Evolutionary conservation across 2,797 vertebrate genomes (phyloP), one percentile per base, ranked within the genome.

Genomic region (Hyperoplus immaculatus): DNA sequence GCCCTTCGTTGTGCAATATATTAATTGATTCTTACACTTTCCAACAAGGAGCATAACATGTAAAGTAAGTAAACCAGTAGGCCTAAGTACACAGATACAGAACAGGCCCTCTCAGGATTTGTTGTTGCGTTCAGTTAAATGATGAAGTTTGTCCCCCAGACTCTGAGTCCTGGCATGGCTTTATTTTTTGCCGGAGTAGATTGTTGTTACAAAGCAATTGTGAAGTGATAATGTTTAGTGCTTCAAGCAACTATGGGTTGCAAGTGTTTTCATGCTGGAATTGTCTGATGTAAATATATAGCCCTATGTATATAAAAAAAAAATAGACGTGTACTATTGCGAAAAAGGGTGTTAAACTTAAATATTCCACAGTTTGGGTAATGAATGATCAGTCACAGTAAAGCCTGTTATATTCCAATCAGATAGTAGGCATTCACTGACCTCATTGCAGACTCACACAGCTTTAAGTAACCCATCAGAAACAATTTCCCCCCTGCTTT

Each of bases 151-250:
- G 62, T 78, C 73, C 57, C 63, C n/a, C 50, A 63, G 82, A 70
- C 78, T 79, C 58, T 4, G 68, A 73, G 56, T 78, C 46, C 79
- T 77, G 77, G 59, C 29, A 58, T 56, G 18, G 50, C 49, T 59
- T 74, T 73, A 16, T 65, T 77, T 74, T 58, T 29, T 29, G 12
- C 67, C 72, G 47, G 65, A 83, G 46, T 55, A 60, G 58, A 81
- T 64, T 57, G 41, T 53, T 75, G 63, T 69, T 62, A 21, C n/a
- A 39, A 36, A 78, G 66, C 50, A 4, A 78, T 76, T 76, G 36
- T 72, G 43, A 88, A 72, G 70, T 74, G 81, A 77, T 81, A 82
- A 87, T 77, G 43, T 68, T 75, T 51, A 47, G 42, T 55, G 9
- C 29, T 66, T 65, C 8, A 53, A 62, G 18, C 39, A 57, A 61